Conservation (phyloP, 2,113 vertebrate species). For the Gasterosteus aculeatus region DNA sequence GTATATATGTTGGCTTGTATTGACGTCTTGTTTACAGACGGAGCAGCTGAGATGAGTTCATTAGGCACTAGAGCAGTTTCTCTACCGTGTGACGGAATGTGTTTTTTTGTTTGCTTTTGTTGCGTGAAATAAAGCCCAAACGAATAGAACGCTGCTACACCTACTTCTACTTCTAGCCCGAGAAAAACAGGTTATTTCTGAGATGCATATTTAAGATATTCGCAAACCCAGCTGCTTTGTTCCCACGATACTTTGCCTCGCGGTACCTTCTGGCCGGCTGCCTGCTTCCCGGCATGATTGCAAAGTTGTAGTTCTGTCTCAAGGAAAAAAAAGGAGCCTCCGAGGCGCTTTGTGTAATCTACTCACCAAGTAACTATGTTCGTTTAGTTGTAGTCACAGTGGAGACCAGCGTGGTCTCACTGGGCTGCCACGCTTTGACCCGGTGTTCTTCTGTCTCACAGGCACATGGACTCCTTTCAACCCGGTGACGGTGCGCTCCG, state of each 20-base stretch:
- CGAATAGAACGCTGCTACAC: no score
- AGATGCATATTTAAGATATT: neutral
- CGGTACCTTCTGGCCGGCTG: neutral
- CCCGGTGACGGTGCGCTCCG: constrained; percentile 93
- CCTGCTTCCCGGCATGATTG: neutral
- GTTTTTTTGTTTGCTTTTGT: no score
- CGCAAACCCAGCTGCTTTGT: neutral
- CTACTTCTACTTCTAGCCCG: neutral
- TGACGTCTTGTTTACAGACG: no score
- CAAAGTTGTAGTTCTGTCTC: no score
- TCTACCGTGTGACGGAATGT: no score
- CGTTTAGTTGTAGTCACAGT: neutral
- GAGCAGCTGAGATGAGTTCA: no score
- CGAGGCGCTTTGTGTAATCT: no score
- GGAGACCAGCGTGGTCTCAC: neutral
- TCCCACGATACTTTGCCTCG: neutral
- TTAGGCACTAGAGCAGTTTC: no score
- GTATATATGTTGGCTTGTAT: no score
- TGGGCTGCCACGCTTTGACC: constrained; percentile 12
- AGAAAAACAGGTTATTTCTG: neutral
- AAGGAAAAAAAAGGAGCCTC: no score
- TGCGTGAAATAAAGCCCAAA: no score
- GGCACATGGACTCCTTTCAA: constrained; percentile 99
- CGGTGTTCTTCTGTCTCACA: constrained; percentile 71
- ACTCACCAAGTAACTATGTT: neutral